These are phyloP conservation scores for Pocillopora verrucosa DNA, from an alignment of 64 coral and sea anemone species.

Conservation along the genomic window DNA sequence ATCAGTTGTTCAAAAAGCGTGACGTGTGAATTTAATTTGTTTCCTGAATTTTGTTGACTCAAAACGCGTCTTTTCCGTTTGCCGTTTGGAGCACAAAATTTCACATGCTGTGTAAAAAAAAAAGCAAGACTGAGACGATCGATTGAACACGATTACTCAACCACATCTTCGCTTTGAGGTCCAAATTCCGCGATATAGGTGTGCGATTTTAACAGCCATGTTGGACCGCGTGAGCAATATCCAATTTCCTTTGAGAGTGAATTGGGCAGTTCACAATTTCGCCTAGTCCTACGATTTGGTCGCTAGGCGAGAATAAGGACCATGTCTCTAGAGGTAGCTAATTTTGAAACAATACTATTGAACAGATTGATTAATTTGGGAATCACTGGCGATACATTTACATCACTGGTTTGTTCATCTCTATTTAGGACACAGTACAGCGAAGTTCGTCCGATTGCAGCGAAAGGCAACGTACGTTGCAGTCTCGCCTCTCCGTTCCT, in stretches of 20 bases:
- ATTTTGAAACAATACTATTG: background rate
- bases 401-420: conserved; percentile 8
- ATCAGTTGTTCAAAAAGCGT: background rate
- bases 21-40: conserved; percentile 3
- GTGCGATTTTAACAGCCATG: background rate
- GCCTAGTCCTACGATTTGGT: background rate
- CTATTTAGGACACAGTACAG: conserved; percentile 25
- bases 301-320: conserved; percentile 4
- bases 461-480: conserved; percentile 41
- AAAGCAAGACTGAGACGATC: background rate
- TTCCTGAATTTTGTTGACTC: conserved; percentile 23
- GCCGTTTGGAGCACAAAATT: background rate
- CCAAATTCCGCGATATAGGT: conserved; percentile 31
- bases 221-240: conserved; percentile 26
- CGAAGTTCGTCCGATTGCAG: conserved; percentile 66
- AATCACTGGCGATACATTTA: background rate
- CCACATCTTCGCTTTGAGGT: conserved; percentile 16
- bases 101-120: background rate
- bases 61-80: background rate
- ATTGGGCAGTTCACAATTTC: background rate
- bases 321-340: conserved; percentile 30
- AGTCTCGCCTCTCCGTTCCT: conserved; percentile 45
- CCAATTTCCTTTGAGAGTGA: background rate
- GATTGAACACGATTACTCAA: background rate
- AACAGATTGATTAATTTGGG: background rate